Evolutionary conservation across 2,113 vertebrate genomes (phyloP).

Genomic region (Phoxinus phoxinus): DNA sequence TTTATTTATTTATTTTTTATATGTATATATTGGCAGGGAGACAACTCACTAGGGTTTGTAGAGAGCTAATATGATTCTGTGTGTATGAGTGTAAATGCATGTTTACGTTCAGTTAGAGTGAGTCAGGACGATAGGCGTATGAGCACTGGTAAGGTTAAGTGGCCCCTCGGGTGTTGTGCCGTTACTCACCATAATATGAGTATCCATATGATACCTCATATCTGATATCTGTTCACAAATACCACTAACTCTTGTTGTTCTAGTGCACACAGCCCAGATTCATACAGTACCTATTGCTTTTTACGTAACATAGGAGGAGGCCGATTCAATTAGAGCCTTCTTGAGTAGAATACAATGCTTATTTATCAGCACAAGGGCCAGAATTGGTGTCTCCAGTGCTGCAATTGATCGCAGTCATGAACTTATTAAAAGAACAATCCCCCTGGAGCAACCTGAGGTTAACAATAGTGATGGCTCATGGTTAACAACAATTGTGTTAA

Average conservation of each 20-base stretch:
- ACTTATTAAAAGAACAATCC: conserved; percentile 4
- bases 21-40: not conserved
- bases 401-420: not conserved
- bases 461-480: conserved; percentile 9
- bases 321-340: not conserved
- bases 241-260: not conserved
- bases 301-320: not conserved
- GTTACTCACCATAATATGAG: conserved; percentile 7
- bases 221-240: not conserved
- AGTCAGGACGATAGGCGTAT: conserved; percentile 27
- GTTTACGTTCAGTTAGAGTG: conserved; percentile 17
- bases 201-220: conserved; percentile 16
- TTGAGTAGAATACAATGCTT: not conserved
- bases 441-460: not conserved
- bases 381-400: not conserved
- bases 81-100: conserved; percentile 14
- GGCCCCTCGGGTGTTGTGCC: conserved; percentile 16
- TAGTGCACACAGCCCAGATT: not conserved
- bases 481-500: conserved; percentile 23
- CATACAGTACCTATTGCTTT: not conserved
- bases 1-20: not conserved
- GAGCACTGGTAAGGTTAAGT: conserved; percentile 37
- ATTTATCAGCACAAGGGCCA: not conserved
- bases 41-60: not conserved
- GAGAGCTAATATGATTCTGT: not conserved